A percentile compares a stretch with the other conserved stretches of the same genome.
Evolutionary conservation across 2,797 vertebrate genomes (phyloP).

Genomic region (Selene dorsalis): DNA sequence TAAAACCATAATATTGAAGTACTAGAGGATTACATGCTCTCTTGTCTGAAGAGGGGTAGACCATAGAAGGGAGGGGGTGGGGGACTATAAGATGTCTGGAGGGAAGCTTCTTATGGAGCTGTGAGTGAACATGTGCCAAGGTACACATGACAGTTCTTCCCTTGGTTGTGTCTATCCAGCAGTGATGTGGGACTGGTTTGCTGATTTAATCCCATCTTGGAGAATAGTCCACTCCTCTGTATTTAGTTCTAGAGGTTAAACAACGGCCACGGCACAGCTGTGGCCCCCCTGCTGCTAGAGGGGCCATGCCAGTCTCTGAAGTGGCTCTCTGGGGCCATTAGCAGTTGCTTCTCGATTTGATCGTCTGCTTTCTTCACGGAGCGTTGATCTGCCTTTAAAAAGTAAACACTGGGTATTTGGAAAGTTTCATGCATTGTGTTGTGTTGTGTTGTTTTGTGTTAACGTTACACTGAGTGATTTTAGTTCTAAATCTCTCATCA

Average conservation of each 20-base stretch:
- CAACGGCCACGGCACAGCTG: no score
- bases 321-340: not conserved
- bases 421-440: no score
- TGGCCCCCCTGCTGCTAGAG: not conserved
- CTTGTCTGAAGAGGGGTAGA: no score
- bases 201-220: not conserved
- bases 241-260: not conserved
- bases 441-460: constrained; percentile 11
- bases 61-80: no score
- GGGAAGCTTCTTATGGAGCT: no score
- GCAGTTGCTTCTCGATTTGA: not conserved
- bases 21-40: no score
- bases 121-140: no score
- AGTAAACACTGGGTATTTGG: not conserved
- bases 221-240: not conserved
- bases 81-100: no score
- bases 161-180: no score
- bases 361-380: not conserved
- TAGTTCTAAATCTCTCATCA: constrained; percentile 29
- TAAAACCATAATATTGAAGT: no score
- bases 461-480: constrained; percentile 40
- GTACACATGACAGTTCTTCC: no score
- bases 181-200: no score
- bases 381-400: not conserved
- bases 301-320: not conserved